Base-by-base conservation (phyloP, 1,140 invertebrate genomes). In the Drosophila persimilis region DNA sequence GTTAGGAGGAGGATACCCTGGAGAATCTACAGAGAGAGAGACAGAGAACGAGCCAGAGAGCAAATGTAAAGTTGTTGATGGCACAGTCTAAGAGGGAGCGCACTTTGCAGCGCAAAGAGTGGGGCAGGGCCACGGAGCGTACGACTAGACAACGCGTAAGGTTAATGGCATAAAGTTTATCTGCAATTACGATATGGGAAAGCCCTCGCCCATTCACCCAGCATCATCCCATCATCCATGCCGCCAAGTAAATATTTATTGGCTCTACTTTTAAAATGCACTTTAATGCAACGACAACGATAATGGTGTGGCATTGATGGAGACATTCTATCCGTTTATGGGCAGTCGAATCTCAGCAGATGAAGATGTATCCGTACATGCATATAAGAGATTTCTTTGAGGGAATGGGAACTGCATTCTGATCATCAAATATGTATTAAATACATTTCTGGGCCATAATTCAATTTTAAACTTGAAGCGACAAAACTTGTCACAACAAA, bases 101-200 rank as follows among this genome's bases (percentile, higher is more conserved):
- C 83, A 83, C 83, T 86, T 86, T 86, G 35, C 35, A 39, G 11
- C 35, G 35, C 35, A 39, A 39, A 39, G 35, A 39, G 35, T 39
- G 35, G 9, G 35, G 51, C 62, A 58, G 60, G 39, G 57, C 51
- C 11, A 45, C 48, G 51, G 65, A 57, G 11, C 55, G 15, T 51
- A 22, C 41, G 72, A 63, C 60, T 79, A 83, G 81, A 85, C 81
- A 80, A 55, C 66, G 64, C 78, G 35, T 86, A 78, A 88, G 83
- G 78, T 86, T 86, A 86, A 86, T 86, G 83, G 83, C 83, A 88
- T 66, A 86, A 86, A 88, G 71, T 86, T 86, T 86, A 86, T 83
- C 83, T 88, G 83, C 83, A 86, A 86, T 86, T 81, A 88, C 83
- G 83, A 86, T 88, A 88, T 88, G 65, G 73, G 46, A 81, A 71